Base-by-base conservation (phyloP, 1,140 invertebrate species). In the Temnothorax longispinosus region DNA sequence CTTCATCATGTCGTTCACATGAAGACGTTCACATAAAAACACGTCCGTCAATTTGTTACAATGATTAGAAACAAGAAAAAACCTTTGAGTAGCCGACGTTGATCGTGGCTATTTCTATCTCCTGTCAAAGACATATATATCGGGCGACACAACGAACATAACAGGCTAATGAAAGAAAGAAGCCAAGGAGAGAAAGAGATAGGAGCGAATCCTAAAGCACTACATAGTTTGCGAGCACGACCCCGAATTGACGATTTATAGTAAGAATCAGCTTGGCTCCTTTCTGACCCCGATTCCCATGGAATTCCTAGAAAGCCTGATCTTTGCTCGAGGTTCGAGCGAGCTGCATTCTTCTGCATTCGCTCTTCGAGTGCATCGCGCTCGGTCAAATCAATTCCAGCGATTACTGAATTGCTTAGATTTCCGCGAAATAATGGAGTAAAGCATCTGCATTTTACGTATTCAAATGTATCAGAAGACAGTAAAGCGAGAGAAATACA, bases 61-160 rank as follows among this genome's bases (percentile, higher is more conserved):
- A 21, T 18, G 13, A 38, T 56, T 35, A n/a, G 18, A 21, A 74
- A 38, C 44, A 38, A 62, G n/a, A 60, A 8, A 80, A 38, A n/a
- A 35, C 13, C 69, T 38, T 69, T 81, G 44, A 52, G 52, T 82
- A 38, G 50, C 21, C 67, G 76, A 84, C 62, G 56, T 72, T 72
- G 27, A 62, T 85, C 60, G 52, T 32, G 41, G 32, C 75, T 89
- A 86, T 89, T 91, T 88, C 38, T 85, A 87, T 58, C 74, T 62
- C 62, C 41, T 41, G 38, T 62, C 56, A 62, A 81, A 62, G 18
- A 41, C 82, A 60, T n/a, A 54, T n/a, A 60, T 15, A 72, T 35
- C 21, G 47, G 41, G 44, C 27, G 60, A 56, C 71, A 52, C 47
- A 41, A 27, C 1, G 76, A 58, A 54, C 85, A 32, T 65, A 10